Evolutionary conservation across 2,888 invertebrate species (phyloP), one percentile per base, ranked within the genome.

Genomic region (Hoplodrina ambigua): DNA sequence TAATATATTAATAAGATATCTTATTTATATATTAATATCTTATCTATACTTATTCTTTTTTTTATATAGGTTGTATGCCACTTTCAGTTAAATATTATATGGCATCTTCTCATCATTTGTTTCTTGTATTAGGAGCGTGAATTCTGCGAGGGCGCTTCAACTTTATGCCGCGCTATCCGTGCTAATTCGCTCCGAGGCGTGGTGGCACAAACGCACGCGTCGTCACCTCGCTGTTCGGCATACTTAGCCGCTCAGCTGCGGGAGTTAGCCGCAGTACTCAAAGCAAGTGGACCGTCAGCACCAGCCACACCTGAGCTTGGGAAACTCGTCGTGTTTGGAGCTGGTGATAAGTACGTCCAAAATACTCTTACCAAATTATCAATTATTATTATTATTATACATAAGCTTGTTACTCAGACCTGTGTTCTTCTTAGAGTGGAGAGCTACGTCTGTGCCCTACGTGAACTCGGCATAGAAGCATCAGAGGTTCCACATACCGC

Each of bases 131-230:
- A 98, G 98, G 98, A 98, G 87, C 97, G 97, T 69, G 97, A 98
- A 30, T 97, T 98, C 87, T 98, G 98, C 83, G 95, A 98, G 80
- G 98, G 98, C 0, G 98, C 98, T 0, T 98, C 98, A 0, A 97
- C 97, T 0, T 94, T 98, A 74, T 97, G 97, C 62, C 97, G 97
- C 78, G 96, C 98, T 0, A 94, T 98, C n/a, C 96, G 96, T 0
- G 96, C 96, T 13, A 94, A 97, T 77, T 96, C 97, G 59, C 91
- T 98, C 1, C 96, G 97, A 15, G 98, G 98, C 3, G 97, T 97
- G 30, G 97, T 98, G 0, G 96, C 98, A 0, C 97, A 98, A 86
- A 98, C 98, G 0, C 98, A 98, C 85, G 97, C 98, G 0, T 97
- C 97, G 0, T 98, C 98, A 0, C 98, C 98, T 0, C 96, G 98